Conservation (phyloP, 2,888 invertebrate genomes). For the Dasypogon diadema region DNA sequence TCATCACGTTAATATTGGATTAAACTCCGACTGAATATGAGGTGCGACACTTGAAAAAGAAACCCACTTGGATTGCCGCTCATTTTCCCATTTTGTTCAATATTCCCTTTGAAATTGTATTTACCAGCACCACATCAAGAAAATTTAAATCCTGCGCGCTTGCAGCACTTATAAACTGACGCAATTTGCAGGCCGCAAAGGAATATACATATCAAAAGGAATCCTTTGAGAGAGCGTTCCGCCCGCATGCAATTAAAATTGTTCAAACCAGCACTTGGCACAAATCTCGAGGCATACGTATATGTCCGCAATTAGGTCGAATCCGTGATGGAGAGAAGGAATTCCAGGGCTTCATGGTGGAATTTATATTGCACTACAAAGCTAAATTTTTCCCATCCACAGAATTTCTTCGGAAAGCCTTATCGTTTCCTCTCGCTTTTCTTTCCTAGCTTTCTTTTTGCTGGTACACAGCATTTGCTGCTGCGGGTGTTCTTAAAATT, state of each 20-base stretch:
- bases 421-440: conserved; percentile 33
- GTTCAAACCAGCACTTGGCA: conserved; percentile 45
- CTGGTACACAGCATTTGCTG: conserved; percentile 5
- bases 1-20: too few relatives aligned
- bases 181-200: conserved; percentile 10
- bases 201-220: conserved; percentile 17
- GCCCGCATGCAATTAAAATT: conserved; percentile 50
- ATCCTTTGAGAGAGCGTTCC: conserved; percentile 14
- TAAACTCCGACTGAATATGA: too few relatives aligned
- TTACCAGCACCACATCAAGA: not conserved
- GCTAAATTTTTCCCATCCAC: conserved; percentile 38
- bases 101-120: too few relatives aligned
- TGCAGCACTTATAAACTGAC: not conserved
- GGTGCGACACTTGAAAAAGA: too few relatives aligned
- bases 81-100: too few relatives aligned
- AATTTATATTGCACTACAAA: conserved; percentile 50
- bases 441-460: conserved; percentile 2
- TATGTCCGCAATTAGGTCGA: conserved; percentile 47
- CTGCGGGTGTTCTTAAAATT: conserved; percentile 43
- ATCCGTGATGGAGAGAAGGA: conserved; percentile 49
- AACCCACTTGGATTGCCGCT: too few relatives aligned
- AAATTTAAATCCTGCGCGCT: not conserved
- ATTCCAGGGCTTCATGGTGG: conserved; percentile 44
- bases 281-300: conserved; percentile 39
- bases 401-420: conserved; percentile 39